Conservation (phyloP, 2,113 vertebrate genomes). For the Lagopus leucura region DNA sequence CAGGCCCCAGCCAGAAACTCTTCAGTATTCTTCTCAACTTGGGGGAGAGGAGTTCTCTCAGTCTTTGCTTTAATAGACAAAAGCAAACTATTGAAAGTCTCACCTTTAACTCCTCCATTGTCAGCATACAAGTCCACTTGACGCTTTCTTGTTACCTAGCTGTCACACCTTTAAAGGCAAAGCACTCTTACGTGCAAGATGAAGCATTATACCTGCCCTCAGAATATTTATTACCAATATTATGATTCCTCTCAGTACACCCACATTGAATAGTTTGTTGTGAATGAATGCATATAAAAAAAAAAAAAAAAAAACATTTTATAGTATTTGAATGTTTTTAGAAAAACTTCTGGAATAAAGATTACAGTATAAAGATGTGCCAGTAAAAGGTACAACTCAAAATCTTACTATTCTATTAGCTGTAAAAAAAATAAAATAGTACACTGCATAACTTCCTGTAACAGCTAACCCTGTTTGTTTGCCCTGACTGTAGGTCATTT, state of each 20-base stretch:
- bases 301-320: background rate
- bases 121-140: background rate
- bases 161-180: background rate
- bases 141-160: background rate
- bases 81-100: background rate
- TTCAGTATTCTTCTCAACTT: background rate
- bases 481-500: background rate
- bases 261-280: background rate
- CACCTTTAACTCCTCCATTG: background rate
- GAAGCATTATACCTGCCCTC: background rate
- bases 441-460: background rate
- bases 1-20: background rate
- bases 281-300: background rate
- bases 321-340: background rate
- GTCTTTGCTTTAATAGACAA: background rate
- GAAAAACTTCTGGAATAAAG: background rate
- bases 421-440: background rate
- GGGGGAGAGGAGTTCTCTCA: background rate
- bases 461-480: background rate
- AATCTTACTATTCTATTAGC: background rate
- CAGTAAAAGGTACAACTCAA: background rate
- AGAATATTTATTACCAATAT: background rate
- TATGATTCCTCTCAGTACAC: background rate
- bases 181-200: background rate
- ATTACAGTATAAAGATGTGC: background rate